Base-by-base conservation (phyloP, 2,797 vertebrate species). In the Sphenodon punctatus region DNA sequence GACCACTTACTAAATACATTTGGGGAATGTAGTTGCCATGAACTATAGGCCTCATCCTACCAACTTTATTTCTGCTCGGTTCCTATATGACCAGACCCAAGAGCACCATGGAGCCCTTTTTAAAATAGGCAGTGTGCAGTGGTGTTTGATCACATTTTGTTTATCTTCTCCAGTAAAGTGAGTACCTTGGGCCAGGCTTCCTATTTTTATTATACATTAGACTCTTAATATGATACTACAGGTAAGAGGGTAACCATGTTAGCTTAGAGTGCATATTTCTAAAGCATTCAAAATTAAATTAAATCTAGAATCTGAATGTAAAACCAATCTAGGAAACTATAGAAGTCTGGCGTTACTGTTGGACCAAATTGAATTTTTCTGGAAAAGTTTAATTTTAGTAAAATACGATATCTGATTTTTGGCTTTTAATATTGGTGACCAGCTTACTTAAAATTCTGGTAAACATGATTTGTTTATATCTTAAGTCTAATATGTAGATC, bases 221-320 rank as follows among this genome's bases (percentile, higher is more conserved):
- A 65, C 48, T 63, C 36, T 84, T 89, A 82, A 32, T 4, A 17
- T 67, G 36, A 86, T 10, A 1, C 5, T 84, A 36, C 9, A 84
- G 59, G 12, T 25, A 27, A 66, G 81, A 56, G 20, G 38, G 25
- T 87, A 65, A 69, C 58, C 67, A 2, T 41, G 74, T 25, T 82
- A n/a, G 53, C 70, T 82, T 84, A 68, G 88, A 89, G 60, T 64
- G 3, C 41, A 7, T 87, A 67, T 76, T 91, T 90, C 48, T 72
- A 58, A 53, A 78, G n/a, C 27, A 9, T 67, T 20, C 87, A 9
- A 77, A 80, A 71, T 81, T 51, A 67, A 19, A 77, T 38, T 3
- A 6, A 17, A 75, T 84, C 81, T 85, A 80, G 67, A 80, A 87
- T 84, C 32, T 39, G 2, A 27, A 49, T n/a, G 27, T 42, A 65